Conservation (phyloP, 2,113 vertebrate species). For the Tricholaema leucomelas region DNA sequence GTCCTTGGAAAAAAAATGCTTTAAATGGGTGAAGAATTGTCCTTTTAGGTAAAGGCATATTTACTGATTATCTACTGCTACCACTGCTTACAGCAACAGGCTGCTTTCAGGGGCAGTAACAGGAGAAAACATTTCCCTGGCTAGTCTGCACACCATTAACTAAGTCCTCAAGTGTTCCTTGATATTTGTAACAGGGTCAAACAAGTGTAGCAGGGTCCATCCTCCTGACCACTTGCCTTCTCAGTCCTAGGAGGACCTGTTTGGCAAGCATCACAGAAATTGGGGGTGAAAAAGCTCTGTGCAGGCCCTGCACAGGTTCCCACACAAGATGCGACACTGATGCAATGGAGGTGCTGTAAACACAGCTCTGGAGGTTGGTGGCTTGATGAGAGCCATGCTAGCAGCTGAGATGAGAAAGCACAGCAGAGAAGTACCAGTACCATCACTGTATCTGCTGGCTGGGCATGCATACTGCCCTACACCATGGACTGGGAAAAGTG, state of each 20-base stretch:
- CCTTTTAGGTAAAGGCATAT: not conserved
- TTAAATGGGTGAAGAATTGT: not conserved
- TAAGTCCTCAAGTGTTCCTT: not conserved
- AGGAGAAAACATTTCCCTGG: not conserved
- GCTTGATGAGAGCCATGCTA: rapidly evolving
- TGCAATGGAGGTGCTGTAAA: not conserved
- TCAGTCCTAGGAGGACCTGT: rapidly evolving
- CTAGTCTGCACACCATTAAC: rapidly evolving
- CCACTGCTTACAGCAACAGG: rapidly evolving
- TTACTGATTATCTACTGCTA: not conserved
- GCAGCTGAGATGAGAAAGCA: rapidly evolving
- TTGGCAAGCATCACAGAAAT: not conserved
- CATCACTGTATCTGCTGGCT: not conserved
- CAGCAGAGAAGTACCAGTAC: not conserved
- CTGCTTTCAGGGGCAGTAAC: not conserved
- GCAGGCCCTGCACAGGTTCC: rapidly evolving
- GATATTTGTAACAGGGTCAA: not conserved
- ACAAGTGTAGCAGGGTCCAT: not conserved
- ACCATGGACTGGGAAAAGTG: not conserved
- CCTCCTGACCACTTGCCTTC: not conserved
- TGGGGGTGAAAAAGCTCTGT: not conserved
- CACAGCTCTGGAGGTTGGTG: not conserved
- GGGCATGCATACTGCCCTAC: not conserved
- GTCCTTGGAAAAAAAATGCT: not conserved
- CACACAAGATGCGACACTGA: rapidly evolving